phyloP scores from a whole-genome alignment of 2,797 vertebrate species.

The Sebastes diaconus region DNA sequence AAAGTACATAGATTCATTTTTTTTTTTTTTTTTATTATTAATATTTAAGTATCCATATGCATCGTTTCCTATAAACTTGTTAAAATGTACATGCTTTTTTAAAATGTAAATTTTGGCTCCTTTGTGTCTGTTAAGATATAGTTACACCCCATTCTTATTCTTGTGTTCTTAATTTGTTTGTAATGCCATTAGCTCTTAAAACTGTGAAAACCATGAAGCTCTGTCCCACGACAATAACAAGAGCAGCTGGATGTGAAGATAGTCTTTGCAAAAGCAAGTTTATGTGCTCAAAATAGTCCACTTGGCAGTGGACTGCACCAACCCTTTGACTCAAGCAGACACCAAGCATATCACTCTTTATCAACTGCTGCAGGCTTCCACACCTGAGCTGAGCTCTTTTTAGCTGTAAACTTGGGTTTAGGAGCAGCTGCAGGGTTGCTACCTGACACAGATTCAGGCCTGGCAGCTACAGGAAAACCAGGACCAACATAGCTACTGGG shows the following conservation, averaged over 20 bases:
- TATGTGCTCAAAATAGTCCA: conserved; percentile 26
- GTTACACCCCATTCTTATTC: conserved; percentile 17
- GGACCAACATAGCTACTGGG: conserved; percentile 80
- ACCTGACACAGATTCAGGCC: conserved; percentile 83
- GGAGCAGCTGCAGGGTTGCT: conserved; percentile 82
- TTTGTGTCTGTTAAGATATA: conserved; percentile 29
- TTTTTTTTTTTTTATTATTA: no score
- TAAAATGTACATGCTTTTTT: conserved; percentile 33
- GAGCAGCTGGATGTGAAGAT: neutral
- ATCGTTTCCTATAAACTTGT: neutral
- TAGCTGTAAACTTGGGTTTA: conserved; percentile 96
- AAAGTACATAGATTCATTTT: neutral
- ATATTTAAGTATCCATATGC: neutral
- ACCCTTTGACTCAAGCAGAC: conserved; percentile 43
- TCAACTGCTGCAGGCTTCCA: conserved; percentile 91
- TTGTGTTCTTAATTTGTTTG: conserved; percentile 7
- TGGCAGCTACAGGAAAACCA: conserved; percentile 81
- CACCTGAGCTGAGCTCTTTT: conserved; percentile 93
- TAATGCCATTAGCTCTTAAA: conserved; percentile 1
- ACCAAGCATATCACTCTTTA: conserved; percentile 81
- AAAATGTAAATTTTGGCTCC: conserved; percentile 21
- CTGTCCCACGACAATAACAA: conserved; percentile 15
- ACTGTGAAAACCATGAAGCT: conserved; percentile 17
- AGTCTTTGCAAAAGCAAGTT: conserved; percentile 6
- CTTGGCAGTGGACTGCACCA: conserved; percentile 24